Conservation (phyloP, 2,113 vertebrate genomes). For the Glaucomys volans region DNA sequence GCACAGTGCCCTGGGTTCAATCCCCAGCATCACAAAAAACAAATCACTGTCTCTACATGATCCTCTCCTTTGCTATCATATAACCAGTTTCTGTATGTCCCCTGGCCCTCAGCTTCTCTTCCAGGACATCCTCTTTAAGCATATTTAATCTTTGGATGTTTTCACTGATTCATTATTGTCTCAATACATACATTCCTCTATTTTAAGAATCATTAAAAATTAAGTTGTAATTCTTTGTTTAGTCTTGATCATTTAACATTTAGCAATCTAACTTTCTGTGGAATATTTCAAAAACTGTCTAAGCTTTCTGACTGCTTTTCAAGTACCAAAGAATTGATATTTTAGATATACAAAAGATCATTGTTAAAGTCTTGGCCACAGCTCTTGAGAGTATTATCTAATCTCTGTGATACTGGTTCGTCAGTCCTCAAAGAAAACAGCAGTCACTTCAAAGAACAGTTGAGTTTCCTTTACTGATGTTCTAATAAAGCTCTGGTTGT, state of each 20-base stretch:
- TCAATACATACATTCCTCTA: neutral
- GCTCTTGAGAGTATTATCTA: neutral
- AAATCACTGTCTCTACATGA: too few species aligned
- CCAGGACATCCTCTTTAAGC: neutral
- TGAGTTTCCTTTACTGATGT: neutral
- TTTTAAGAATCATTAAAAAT: constrained; percentile 6
- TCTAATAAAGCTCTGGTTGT: neutral
- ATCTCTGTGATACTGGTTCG: neutral
- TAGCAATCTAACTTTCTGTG: neutral
- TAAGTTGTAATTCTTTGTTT: neutral
- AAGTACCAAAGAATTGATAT: neutral
- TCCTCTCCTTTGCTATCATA: neutral
- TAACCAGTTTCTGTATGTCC: neutral
- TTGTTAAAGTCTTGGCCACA: neutral
- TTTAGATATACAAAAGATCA: neutral
- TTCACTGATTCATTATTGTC: neutral
- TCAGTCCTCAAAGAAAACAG: neutral
- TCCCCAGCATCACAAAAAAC: too few species aligned
- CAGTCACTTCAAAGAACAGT: neutral
- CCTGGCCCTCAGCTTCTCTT: neutral
- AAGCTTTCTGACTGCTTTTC: neutral
- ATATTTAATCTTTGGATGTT: neutral
- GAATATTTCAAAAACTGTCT: neutral
- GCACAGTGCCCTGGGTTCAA: too few species aligned
- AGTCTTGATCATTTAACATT: neutral